A percentile compares a stretch with the other conserved stretches of the same genome.
These are phyloP conservation scores for Xenus cinereus DNA, from an alignment of 2,113 vertebrate genomes.

Conservation along the genomic window DNA sequence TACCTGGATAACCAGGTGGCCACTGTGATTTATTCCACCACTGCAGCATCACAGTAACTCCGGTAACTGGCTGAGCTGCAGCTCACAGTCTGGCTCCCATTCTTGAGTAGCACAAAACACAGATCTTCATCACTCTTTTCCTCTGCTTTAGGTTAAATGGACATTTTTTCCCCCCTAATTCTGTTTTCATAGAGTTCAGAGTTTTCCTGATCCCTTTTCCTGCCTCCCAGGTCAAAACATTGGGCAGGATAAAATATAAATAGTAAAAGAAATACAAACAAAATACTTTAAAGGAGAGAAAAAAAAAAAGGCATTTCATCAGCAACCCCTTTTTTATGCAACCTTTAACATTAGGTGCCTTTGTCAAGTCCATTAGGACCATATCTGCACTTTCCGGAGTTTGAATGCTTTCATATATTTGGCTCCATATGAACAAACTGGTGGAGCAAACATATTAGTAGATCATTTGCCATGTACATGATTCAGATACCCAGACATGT, in stretches of 20 bases:
- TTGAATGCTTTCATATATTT: constrained; percentile 62
- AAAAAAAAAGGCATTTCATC: background rate
- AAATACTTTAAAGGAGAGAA: background rate
- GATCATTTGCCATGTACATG: constrained; percentile 69
- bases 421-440: constrained; percentile 63
- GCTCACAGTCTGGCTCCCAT: background rate
- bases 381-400: constrained; percentile 59
- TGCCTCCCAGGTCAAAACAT: background rate
- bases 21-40: background rate
- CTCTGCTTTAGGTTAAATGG: background rate
- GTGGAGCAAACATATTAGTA: constrained; percentile 67
- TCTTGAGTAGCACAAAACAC: background rate
- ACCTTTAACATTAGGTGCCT: constrained; percentile 40
- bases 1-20: background rate
- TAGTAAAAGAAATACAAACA: constrained; percentile 13
- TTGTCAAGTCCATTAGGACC: constrained; percentile 57
- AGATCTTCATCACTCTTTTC: background rate
- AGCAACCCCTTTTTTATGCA: background rate
- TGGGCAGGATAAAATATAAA: background rate
- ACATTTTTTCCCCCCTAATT: background rate
- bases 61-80: background rate
- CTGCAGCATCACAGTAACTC: background rate
- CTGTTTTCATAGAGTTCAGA: background rate
- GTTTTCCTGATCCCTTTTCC: background rate
- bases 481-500: constrained; percentile 66